Base-by-base conservation (phyloP, 2,888 invertebrate species). In the Cantharis flavilabris region DNA sequence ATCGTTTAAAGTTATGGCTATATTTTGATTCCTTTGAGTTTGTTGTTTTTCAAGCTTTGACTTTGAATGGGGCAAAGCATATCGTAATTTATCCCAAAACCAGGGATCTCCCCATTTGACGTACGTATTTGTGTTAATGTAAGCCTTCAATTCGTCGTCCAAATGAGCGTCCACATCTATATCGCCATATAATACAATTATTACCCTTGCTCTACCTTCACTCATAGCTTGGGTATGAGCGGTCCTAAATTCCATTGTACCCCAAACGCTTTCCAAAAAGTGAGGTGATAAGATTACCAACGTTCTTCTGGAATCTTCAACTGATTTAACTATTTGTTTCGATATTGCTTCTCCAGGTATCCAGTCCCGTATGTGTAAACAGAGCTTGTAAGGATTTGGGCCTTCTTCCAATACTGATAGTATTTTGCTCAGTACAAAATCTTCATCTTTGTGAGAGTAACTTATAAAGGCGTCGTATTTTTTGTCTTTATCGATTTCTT, bases 401-500 rank as follows among this genome's bases (percentile, higher is more conserved):
- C 92, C 92, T 75, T 87, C 88, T 86, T 95, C 95, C 76, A 96
- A 88, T 70, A 49, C 62, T 20, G 70, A 62, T n/a, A 30, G 18
- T 9, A 70, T 23, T 28, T 70, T 18, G 20, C 62, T 49, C 9
- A 62, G 10, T 18, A 70, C 70, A 0, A 70, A 70, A n/a, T 70
- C 70, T 70, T 70, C 70, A 1, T 70, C 70, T 18, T 70, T 70
- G 23, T 70, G 49, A 7, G 70, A 70, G 16, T 93, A 96, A 82
- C 95, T 95, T 80, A 96, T 90, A 86, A 96, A 96, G 0, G 94
- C 96, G 86, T 96, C 95, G 86, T 92, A 95, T 33, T 87, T 85
- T 83, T 91, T 91, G 83, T 92, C 91, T 80, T 91, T 91, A 85
- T 95, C 94, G 26, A 94, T 85, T 79, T 94, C 94, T 71, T 93